Conservation (phyloP, 2,888 invertebrate species). For the Candidula unifasciata region DNA sequence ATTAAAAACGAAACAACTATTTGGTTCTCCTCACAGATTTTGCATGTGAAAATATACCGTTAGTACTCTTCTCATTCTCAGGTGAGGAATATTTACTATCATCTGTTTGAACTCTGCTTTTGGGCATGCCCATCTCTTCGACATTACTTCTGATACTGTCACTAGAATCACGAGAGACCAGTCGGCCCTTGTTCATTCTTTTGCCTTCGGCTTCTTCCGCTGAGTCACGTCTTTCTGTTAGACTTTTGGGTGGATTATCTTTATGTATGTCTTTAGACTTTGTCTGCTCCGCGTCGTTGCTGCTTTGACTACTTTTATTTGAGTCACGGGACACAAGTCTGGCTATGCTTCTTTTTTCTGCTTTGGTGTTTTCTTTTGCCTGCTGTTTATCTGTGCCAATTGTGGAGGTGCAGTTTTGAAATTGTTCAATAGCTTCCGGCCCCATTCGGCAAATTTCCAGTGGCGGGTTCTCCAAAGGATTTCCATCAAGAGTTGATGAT, state of each 20-base stretch:
- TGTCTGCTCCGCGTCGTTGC: not conserved
- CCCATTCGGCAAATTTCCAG: conserved; percentile 76
- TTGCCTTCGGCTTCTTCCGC: not conserved
- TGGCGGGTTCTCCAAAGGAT: conserved; percentile 75
- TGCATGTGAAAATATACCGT: not conserved
- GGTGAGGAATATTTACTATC: not conserved
- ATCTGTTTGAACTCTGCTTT: not conserved
- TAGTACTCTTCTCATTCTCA: not conserved
- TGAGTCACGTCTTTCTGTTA: conserved; percentile 13
- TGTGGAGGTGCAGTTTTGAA: conserved; percentile 58
- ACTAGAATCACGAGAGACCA: not conserved
- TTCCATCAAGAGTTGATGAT: conserved; percentile 74
- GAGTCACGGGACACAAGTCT: conserved; percentile 13
- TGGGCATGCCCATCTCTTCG: not conserved
- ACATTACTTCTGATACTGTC: not conserved
- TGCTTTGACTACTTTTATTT: not conserved
- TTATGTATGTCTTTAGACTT: conserved; percentile 71
- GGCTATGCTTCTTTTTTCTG: not conserved
- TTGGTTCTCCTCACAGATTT: not conserved
- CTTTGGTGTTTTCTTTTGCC: conserved; percentile 3
- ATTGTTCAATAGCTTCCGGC: conserved; percentile 72
- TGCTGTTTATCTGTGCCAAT: conserved; percentile 31
- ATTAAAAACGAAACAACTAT: not conserved
- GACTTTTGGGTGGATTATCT: conserved; percentile 46
- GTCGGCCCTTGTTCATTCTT: not conserved